phyloP scores from a whole-genome alignment of 2,797 vertebrate genomes.

The Diceros bicornis region DNA sequence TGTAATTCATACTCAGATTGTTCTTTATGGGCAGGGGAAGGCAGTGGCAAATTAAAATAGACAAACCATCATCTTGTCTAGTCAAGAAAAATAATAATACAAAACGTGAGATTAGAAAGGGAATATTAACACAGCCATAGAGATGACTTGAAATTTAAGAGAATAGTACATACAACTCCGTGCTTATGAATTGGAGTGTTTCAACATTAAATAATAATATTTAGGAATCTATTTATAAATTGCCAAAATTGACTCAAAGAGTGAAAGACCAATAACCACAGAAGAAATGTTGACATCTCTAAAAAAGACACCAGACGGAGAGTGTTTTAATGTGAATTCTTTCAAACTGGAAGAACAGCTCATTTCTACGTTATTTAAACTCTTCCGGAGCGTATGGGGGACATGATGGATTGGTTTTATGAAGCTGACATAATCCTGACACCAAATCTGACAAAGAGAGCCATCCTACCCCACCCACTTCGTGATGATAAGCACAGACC shows the following conservation, averaged over 20 bases:
- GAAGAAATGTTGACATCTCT: not conserved
- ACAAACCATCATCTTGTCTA: not conserved
- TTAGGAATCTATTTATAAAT: constrained; percentile 44
- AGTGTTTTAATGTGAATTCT: not conserved
- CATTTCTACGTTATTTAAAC: not conserved
- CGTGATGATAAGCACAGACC: not conserved
- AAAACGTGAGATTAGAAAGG: not conserved
- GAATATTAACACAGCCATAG: not conserved
- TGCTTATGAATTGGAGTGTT: not conserved
- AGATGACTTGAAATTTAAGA: constrained; percentile 13
- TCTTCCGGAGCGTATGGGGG: not conserved
- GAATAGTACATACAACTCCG: not conserved
- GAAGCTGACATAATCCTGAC: not conserved
- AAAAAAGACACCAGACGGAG: not conserved
- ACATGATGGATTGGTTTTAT: not conserved
- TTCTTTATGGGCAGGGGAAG: not conserved
- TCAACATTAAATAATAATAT: constrained; percentile 2
- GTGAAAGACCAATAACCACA: not conserved
- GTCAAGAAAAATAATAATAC: not conserved
- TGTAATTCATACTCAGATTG: not conserved
- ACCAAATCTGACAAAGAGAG: not conserved
- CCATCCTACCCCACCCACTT: not conserved
- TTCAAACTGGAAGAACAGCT: not conserved
- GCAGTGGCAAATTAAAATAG: not conserved
- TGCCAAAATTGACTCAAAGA: not conserved